Evolutionary conservation across 2,888 invertebrate species (phyloP).

Genomic region (Meliscaeva auricollis): DNA sequence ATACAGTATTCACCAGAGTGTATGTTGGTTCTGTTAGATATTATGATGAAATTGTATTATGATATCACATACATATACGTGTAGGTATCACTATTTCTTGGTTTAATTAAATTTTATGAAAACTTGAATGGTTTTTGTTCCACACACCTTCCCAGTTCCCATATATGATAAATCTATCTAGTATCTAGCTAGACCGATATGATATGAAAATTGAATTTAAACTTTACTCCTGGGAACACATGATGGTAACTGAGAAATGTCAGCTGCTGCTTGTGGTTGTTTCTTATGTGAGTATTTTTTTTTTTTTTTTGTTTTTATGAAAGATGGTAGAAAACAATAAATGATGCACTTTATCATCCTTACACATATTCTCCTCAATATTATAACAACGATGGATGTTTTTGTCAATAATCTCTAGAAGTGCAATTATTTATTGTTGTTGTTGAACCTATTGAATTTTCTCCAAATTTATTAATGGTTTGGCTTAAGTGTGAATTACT

Average conservation of each 20-base stretch:
- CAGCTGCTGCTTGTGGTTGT: neutral
- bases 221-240: neutral
- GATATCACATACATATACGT: neutral
- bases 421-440: neutral
- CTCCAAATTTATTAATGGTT: neutral
- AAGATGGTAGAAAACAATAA: too few species aligned
- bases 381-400: neutral
- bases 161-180: too few species aligned
- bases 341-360: too few species aligned
- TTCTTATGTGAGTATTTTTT: too few species aligned
- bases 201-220: constrained; percentile 22
- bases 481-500: neutral
- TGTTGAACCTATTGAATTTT: neutral
- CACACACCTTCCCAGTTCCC: neutral
- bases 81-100: neutral
- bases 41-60: neutral
- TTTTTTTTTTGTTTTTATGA: too few species aligned
- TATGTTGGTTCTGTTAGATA: neutral
- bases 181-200: neutral
- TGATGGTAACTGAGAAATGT: neutral
- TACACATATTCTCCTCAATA: neutral
- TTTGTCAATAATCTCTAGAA: neutral
- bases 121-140: constrained; percentile 18
- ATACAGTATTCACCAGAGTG: neutral
- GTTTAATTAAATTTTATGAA: constrained; percentile 30